Evolutionary conservation across 2,797 vertebrate species (phyloP).

Genomic region (Tenualosa ilisha): DNA sequence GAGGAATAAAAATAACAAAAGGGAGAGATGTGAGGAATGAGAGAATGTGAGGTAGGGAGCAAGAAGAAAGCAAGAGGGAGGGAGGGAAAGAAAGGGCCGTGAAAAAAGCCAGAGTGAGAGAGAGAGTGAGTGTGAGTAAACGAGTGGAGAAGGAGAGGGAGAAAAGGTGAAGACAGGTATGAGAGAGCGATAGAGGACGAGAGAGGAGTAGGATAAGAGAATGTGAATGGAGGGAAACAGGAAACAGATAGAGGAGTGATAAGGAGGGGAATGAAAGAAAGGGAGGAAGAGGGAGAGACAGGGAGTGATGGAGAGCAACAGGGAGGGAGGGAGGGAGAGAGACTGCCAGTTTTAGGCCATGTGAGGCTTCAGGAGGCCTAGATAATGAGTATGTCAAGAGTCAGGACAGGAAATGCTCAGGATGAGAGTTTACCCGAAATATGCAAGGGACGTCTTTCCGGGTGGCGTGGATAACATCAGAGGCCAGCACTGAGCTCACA

Average conservation of each 20-base stretch:
- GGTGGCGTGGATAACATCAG: conserved; percentile 94
- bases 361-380: background rate
- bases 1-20: background rate
- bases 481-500: conserved; percentile 92
- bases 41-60: background rate
- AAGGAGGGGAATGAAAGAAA: background rate
- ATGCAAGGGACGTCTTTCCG: conserved; percentile 96
- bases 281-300: background rate
- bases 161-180: background rate
- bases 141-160: background rate
- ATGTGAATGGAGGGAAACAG: background rate
- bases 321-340: background rate
- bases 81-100: background rate
- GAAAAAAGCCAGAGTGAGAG: background rate
- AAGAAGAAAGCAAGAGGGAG: background rate
- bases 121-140: background rate
- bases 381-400: background rate
- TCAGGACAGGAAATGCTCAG: conserved; percentile 32
- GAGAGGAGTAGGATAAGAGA: background rate
- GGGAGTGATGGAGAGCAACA: conserved; percentile 27
- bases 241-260: background rate
- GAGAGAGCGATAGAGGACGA: background rate
- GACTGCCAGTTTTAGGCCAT: background rate
- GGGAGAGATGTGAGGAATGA: background rate
- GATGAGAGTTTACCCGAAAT: conserved; percentile 79